Base-by-base conservation (phyloP, 2,888 invertebrate species). In the Tyria jacobaeae region DNA sequence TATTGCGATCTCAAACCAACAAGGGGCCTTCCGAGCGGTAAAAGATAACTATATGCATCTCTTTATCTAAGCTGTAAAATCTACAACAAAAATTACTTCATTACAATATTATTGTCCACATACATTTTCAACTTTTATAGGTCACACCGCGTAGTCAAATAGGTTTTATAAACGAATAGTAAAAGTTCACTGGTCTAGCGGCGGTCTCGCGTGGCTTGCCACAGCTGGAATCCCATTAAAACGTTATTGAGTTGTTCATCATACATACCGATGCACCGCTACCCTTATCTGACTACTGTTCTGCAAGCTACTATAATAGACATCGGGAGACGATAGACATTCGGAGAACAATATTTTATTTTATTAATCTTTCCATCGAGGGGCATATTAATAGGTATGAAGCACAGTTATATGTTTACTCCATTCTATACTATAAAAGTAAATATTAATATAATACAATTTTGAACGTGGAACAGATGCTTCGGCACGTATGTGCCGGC, bases 201-300 rank as follows among this genome's bases (percentile, higher is more conserved):
- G 80, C 79, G 80, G 90, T 88, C 84, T 88, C 90, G 88, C 86
- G 85, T 87, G 88, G 89, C 83, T 89, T 84, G 79, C 84, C 86
- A 83, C 85, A 78, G 83, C 83, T 89, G 86, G 84, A 91, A 90
- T 92, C 89, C 91, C 83, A 93, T 92, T 92, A 91, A 82, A 85
- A 82, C 82, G 87, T 87, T 92, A 92, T 92, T 90, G 91, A 90
- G 88, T 91, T 88, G 88, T 87, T 80, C 78, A 74, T 66, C 80
- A 84, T 82, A 89, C 82, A 85, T 86, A 87, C 82, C 83, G 79
- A 79, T 71, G 69, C 73, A 77, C 74, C 74, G 79, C 72, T 79
- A 81, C 80, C 76, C 79, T 80, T 17, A 44, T 21, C 41, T 21
- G 21, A 44, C 17, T 82, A 83, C 80, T 78, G 84, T 85, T 81